Evolutionary conservation across 2,113 vertebrate genomes (phyloP).

Genomic region (Dryoscopus gambensis): DNA sequence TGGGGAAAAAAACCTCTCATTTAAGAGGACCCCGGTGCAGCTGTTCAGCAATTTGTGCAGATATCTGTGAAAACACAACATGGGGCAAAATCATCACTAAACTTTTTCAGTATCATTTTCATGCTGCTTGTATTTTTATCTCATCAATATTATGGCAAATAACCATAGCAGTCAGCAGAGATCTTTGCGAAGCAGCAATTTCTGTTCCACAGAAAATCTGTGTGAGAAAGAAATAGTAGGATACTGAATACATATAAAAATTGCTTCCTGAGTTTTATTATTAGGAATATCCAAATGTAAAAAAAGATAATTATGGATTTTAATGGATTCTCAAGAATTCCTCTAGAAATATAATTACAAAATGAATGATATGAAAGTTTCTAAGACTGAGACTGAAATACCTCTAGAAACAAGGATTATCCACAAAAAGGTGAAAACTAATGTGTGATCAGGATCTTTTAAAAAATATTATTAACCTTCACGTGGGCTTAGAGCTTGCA

Average conservation of each 20-base stretch:
- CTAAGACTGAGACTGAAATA: not conserved
- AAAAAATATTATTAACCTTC: not conserved
- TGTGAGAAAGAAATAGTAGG: not conserved
- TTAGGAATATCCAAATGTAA: not conserved
- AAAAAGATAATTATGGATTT: not conserved
- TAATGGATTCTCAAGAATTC: not conserved
- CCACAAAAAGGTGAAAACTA: not conserved
- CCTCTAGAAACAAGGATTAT: not conserved
- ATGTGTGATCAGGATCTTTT: not conserved
- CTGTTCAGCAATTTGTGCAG: not conserved
- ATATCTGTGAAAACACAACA: not conserved
- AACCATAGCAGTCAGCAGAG: not conserved
- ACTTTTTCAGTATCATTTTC: not conserved
- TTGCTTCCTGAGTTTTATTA: not conserved
- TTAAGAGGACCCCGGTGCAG: not conserved
- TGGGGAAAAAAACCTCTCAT: fast-evolving
- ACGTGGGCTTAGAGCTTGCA: not conserved
- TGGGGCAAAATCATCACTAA: not conserved
- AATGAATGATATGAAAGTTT: not conserved
- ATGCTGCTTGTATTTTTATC: not conserved
- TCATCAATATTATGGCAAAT: not conserved
- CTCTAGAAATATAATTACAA: not conserved
- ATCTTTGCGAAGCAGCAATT: not conserved
- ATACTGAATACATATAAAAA: not conserved
- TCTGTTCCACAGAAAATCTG: not conserved